Percentiles rank a stretch among this genome's conserved stretches.
These are phyloP conservation scores for Julus scanicus DNA, from an alignment of 2,888 invertebrate species.

Conservation along the genomic window DNA sequence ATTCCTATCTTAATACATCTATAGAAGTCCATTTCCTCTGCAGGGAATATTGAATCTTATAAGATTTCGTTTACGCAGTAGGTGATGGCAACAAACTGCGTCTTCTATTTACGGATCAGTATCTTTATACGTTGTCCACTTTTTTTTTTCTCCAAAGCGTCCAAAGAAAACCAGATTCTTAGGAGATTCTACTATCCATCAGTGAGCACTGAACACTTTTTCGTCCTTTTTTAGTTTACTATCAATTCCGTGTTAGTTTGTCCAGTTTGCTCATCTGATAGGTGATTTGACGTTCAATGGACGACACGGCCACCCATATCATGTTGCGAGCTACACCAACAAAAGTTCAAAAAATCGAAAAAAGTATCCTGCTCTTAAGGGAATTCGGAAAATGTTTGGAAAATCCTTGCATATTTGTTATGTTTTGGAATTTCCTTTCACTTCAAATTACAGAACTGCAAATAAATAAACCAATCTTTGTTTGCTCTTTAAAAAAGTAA, in stretches of 20 bases:
- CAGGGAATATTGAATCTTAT: constrained; percentile 34
- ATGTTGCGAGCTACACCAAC: neutral
- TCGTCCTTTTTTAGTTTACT: constrained; percentile 38
- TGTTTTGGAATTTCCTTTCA: neutral
- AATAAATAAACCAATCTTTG: neutral
- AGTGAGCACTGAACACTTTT: constrained; percentile 16
- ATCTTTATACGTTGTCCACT: constrained; percentile 39
- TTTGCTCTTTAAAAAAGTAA: too few species aligned
- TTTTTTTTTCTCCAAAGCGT: neutral
- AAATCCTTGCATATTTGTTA: neutral
- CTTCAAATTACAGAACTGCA: neutral
- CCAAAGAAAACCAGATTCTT: neutral
- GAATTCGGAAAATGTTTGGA: neutral
- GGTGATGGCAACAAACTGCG: constrained; percentile 39
- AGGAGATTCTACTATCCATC: constrained; percentile 24
- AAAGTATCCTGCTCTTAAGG: neutral
- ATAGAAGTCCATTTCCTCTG: constrained; percentile 42
- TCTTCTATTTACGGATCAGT: constrained; percentile 35
- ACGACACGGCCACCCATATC: neutral
- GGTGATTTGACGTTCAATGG: constrained; percentile 25
- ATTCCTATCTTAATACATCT: constrained; percentile 36
- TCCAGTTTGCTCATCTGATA: constrained; percentile 39
- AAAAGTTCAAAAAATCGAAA: neutral
- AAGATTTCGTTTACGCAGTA: constrained; percentile 41
- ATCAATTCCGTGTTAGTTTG: constrained; percentile 38